Evolutionary conservation across 2,113 vertebrate genomes (phyloP).

Genomic region (Lophotis ruficrista): DNA sequence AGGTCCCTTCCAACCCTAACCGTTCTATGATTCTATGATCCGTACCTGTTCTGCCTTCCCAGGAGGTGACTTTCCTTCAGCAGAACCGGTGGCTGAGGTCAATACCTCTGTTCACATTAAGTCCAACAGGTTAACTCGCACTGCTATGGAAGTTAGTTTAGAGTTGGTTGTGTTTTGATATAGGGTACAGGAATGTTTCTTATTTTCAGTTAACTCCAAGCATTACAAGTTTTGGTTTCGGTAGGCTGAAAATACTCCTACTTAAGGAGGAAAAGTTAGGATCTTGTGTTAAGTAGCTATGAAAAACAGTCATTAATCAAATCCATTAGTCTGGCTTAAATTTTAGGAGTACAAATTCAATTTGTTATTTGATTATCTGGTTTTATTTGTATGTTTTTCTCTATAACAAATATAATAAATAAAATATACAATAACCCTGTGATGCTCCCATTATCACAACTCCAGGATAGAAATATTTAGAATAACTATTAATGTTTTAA

Average conservation of each 20-base stretch:
- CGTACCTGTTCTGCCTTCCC: background rate
- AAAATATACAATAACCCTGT: background rate
- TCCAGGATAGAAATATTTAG: background rate
- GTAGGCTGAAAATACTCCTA: background rate
- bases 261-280: background rate
- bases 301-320: background rate
- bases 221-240: background rate
- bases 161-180: background rate
- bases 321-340: background rate
- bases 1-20: no score
- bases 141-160: background rate
- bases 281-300: background rate
- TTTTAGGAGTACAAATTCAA: background rate
- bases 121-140: background rate
- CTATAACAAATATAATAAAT: background rate
- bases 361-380: background rate
- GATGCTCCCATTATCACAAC: background rate
- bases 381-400: background rate
- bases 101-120: background rate
- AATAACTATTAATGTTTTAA: background rate
- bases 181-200: background rate
- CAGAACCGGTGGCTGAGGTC: background rate
- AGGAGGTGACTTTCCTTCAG: background rate
- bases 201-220: background rate
- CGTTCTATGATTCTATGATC: no score